Base-by-base conservation (phyloP, 2,888 invertebrate species). In the Zygogramma bicolorata region DNA sequence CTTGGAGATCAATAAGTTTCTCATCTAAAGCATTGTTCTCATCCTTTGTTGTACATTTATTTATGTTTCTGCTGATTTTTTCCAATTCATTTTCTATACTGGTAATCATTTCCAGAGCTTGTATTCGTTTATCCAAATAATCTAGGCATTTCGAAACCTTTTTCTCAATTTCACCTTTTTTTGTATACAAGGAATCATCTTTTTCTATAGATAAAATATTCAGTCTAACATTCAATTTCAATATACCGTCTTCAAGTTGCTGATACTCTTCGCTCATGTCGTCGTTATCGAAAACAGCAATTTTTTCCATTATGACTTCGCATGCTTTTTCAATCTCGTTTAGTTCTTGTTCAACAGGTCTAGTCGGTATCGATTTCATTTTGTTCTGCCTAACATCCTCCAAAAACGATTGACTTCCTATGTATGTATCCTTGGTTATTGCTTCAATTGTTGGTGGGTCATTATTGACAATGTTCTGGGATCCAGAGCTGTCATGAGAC, bases 1-100 rank as follows among this genome's bases (percentile, higher is more conserved):
- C 69, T 67, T 80, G 80, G 29, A 82, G 58, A 10, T 75, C 68
- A 67, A 81, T 81, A 31, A 82, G 66, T 46, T 74, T 57, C 53
- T 82, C 81, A 67, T 82, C 82, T 8, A 82, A 31, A n/a, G 69
- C 29, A 57, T 77, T 65, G 53, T 75, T 77, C 22, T 77, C 74
- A 7, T 73, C 68, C 8, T 73, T 71, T 2, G 67, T 72, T 3
- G 74, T 49, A 15, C 57, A 42, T 4, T 65, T 49, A 25, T 68
- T 61, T 25, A 77, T 68, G 31, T 59, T 65, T 34, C 71, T 53
- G 40, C 20, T 59, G 1, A 77, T 63, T 29, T 8, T 61, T 1
- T 72, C 66, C 18, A 77, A 34, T n/a, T 69, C 70, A 18, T 40
- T 63, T 62, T 78, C 78, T 25, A 77, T 70, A 13, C 68, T 60